A percentile compares a stretch with the other conserved stretches of the same genome.
Conservation (phyloP, 2,797 vertebrate genomes). For the Fratercula arctica region DNA sequence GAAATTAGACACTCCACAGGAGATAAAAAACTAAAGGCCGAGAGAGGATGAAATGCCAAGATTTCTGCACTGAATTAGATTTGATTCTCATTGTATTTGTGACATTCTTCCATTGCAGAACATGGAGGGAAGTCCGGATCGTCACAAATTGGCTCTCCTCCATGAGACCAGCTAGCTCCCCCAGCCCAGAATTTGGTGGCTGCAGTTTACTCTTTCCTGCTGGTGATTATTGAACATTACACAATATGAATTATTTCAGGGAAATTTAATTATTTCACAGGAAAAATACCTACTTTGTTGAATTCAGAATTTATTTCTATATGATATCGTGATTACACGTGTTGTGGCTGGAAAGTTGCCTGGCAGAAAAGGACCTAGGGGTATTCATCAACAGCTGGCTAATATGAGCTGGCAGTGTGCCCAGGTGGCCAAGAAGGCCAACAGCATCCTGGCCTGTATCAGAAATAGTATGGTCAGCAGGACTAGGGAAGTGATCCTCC, state of each 20-base stretch:
- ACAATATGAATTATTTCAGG: not conserved
- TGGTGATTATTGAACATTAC: not conserved
- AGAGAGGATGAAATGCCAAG: not conserved
- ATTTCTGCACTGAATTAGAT: not conserved
- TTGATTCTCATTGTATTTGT: not conserved
- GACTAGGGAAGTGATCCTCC: not conserved
- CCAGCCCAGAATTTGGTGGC: not conserved
- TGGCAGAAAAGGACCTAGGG: not conserved
- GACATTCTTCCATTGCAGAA: not conserved
- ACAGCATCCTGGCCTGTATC: not conserved
- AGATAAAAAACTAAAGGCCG: not conserved
- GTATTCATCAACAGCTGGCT: not conserved
- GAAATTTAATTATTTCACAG: not conserved
- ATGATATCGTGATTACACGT: not conserved
- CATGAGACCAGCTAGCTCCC: not conserved
- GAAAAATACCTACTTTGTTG: not conserved
- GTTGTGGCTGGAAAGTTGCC: not conserved
- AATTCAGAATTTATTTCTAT: not conserved
- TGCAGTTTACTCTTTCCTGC: not conserved
- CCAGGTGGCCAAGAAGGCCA: not conserved
- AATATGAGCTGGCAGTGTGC: not conserved
- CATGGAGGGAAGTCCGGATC: not conserved
- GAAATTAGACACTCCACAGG: not conserved
- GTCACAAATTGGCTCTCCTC: accelerated
- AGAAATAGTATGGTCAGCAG: not conserved